A percentile compares a stretch with the other conserved stretches of the same genome.
phyloP scores from a whole-genome alignment of 2,113 vertebrate genomes.

The Bostrychus sinensis region DNA sequence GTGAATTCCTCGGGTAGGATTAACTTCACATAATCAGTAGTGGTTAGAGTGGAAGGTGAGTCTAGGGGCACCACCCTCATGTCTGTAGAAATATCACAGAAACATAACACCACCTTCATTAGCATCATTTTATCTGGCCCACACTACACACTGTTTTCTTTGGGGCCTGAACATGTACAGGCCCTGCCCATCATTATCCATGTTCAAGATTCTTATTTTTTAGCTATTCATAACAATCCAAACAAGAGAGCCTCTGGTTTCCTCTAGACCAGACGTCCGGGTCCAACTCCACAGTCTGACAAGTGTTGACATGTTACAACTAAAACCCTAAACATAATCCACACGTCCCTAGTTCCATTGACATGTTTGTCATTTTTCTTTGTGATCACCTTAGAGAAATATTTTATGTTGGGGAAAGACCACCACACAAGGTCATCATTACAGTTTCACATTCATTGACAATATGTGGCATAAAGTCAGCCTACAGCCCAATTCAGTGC shows the following conservation, averaged over 20 bases:
- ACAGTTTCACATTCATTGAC: no score
- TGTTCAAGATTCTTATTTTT: constrained; percentile 52
- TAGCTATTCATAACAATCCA: constrained; percentile 69
- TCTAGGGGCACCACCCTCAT: constrained; percentile 43
- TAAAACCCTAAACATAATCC: background rate
- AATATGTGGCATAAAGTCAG: no score
- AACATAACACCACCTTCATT: constrained; percentile 67
- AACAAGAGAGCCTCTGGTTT: constrained; percentile 64
- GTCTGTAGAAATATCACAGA: constrained; percentile 55
- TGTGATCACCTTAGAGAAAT: background rate
- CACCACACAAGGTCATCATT: no score
- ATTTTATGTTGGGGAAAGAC: no score
- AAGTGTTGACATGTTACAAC: background rate
- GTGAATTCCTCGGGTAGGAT: constrained; percentile 33
- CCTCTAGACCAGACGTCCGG: constrained; percentile 42
- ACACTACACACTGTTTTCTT: constrained; percentile 66
- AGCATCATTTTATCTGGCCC: constrained; percentile 57
- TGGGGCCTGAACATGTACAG: constrained; percentile 55
- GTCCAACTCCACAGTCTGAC: constrained; percentile 48
- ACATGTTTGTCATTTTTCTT: no score
- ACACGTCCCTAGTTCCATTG: background rate
- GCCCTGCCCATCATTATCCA: constrained; percentile 65
- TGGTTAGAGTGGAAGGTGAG: constrained; percentile 41
- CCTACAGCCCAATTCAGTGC: no score
- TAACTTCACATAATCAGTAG: constrained; percentile 37